Evolutionary conservation across 2,113 vertebrate genomes (phyloP).

Genomic region (Ceyx cyanopectus): DNA sequence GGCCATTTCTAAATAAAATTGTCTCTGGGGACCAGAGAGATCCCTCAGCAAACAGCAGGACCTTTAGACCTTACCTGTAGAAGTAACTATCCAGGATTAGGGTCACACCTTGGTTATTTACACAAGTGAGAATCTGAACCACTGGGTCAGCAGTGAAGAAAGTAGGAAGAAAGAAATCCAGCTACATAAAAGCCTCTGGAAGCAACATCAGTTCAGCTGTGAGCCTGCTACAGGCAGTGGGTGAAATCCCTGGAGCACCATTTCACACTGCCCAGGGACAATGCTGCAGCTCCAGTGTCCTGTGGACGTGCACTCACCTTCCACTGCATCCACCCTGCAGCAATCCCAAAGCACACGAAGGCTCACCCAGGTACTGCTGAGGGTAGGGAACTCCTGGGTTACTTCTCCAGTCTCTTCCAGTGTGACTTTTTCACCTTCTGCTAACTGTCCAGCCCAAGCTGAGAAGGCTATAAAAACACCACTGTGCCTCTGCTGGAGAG

Average conservation of each 20-base stretch:
- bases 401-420: neutral
- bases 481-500: neutral
- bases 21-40: neutral
- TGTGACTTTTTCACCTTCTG: accelerated
- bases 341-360: accelerated
- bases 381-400: accelerated
- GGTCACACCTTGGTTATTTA: neutral
- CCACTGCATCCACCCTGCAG: neutral
- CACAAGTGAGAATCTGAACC: neutral
- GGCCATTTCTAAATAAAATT: neutral
- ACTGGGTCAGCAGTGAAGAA: neutral
- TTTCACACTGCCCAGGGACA: neutral
- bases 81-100: neutral
- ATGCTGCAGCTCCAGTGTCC: accelerated
- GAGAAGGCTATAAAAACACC: neutral
- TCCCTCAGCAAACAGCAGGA: neutral
- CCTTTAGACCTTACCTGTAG: neutral
- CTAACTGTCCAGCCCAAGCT: neutral
- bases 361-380: neutral
- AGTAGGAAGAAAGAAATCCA: neutral
- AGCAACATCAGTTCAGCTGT: accelerated
- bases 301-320: accelerated
- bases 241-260: neutral
- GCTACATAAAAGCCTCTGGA: neutral
- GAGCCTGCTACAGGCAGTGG: accelerated